phyloP scores from a whole-genome alignment of 2,113 vertebrate genomes.

The Leiothrix lutea region DNA sequence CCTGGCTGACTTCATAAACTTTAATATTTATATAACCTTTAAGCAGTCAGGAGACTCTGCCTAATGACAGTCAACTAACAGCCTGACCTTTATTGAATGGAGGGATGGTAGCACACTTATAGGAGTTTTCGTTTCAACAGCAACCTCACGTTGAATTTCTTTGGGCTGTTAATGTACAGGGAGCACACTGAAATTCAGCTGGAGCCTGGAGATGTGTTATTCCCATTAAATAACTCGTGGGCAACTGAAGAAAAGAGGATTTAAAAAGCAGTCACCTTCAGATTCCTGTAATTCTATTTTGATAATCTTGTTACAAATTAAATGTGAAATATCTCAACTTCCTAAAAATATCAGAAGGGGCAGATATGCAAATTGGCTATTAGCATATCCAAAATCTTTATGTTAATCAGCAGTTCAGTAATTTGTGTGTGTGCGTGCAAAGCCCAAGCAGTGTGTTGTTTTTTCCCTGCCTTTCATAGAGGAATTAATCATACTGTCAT shows the following conservation, averaged over 20 bases:
- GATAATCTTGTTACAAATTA: neutral
- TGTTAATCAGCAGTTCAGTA: neutral
- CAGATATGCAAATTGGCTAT: neutral
- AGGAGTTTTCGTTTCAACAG: constrained; percentile 27
- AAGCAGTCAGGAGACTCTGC: constrained; percentile 14
- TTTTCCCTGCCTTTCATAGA: neutral
- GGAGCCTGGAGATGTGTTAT: neutral
- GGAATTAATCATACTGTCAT: constrained; percentile 13
- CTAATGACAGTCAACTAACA: constrained; percentile 58
- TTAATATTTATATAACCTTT: constrained; percentile 69
- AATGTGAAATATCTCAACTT: neutral
- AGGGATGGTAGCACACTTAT: neutral
- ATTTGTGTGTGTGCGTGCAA: neutral
- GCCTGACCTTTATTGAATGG: constrained; percentile 51
- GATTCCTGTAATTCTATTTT: neutral
- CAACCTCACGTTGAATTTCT: constrained; percentile 18
- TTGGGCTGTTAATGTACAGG: neutral
- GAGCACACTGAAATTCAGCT: neutral
- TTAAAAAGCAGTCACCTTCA: neutral
- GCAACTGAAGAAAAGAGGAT: neutral
- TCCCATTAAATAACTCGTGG: neutral
- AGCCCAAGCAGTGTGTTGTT: neutral
- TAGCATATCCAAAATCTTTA: neutral
- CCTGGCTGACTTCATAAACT: constrained; percentile 32
- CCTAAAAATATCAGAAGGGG: neutral